phyloP scores from a whole-genome alignment of 2,888 invertebrate genomes.

The Drosophila lacicola region DNA sequence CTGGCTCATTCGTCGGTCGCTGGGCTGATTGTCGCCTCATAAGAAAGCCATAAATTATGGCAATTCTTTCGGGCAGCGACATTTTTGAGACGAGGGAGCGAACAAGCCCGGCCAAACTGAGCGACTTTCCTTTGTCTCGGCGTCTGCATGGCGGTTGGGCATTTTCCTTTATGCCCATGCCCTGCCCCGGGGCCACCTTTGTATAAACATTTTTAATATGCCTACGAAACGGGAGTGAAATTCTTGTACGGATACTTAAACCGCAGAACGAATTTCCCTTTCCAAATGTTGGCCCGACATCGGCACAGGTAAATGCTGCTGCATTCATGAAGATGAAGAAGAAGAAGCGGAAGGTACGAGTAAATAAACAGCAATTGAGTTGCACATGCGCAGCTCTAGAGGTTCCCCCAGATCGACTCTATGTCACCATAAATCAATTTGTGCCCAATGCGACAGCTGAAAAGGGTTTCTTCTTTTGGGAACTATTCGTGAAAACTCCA shows the following conservation, averaged over 20 bases:
- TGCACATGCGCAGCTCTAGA: conserved; percentile 65
- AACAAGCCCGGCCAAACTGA: conserved; percentile 41
- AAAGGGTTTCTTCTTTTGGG: conserved; percentile 73
- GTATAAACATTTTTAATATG: conserved; percentile 64
- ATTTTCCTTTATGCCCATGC: conserved; percentile 50
- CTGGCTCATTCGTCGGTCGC: conserved; percentile 22
- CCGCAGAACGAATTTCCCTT: conserved; percentile 77
- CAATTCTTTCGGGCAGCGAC: conserved; percentile 76
- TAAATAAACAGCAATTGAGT: conserved; percentile 81
- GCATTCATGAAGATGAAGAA: conserved; percentile 1
- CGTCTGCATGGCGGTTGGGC: conserved; percentile 46
- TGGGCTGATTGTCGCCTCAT: conserved; percentile 70
- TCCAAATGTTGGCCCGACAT: conserved; percentile 12
- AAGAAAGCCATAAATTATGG: conserved; percentile 83
- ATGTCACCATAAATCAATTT: conserved; percentile 79
- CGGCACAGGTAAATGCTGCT: conserved; percentile 50
- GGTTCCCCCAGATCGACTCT: conserved; percentile 12
- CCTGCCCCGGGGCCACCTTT: conserved; percentile 29
- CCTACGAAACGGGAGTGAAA: conserved; percentile 71
- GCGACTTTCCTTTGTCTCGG: conserved; percentile 57
- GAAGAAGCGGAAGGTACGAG: conserved; percentile 25
- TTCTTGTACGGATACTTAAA: conserved; percentile 69
- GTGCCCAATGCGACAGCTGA: conserved; percentile 78
- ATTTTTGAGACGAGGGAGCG: conserved; percentile 71
- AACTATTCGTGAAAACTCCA: conserved; percentile 31